Base-by-base conservation (phyloP, 2,888 invertebrate genomes). In the Girardia tigrina region DNA sequence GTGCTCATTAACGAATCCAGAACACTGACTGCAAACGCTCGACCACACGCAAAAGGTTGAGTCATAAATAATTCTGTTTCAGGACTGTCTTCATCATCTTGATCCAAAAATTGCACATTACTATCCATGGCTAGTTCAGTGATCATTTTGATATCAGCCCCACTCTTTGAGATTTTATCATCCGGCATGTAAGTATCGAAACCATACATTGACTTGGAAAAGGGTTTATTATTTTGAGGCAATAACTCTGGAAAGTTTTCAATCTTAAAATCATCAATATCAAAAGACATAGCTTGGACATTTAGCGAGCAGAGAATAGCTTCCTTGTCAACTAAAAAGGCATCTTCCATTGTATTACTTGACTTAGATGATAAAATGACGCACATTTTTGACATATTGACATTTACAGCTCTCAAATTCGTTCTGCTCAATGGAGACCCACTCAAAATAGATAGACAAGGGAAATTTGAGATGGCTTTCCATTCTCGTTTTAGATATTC, bases 361-460 rank as follows among this genome's bases (percentile, higher is more conserved):
- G 94, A 94, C 87, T 97, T 95, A 83, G 97, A 97, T 84, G 97
- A 97, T 86, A 99, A 88, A 85, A 99, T 97, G 85, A 98, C 97
- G 88, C 98, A 98, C 98, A 98, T 99, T 89, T 98, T 97, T 89
- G 98, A 98, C 82, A 97, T 88, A 87, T 99, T 98, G 80, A 99
- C 95, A 87, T 98, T 98, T 80, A 98, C 97, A 85, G 98, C 97
- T 82, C 98, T 90, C 84, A 99, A 88, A 88, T 99, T 97, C 82
- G 98, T 97, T 84, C 98, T 90, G 86, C 95, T 97, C 85, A 99
- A 88, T 81, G 98, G 97, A 81, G 95, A 97, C 84, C 97, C 97
- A 87, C 95, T 94, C 83, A 99, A 88, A 83, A 99, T 94, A 83
- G 94, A 94, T 84, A 99, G 94, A 88, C 98, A 97, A 74, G 98